Conservation (phyloP, 2,113 vertebrate species). For the Ondatra zibethicus region DNA sequence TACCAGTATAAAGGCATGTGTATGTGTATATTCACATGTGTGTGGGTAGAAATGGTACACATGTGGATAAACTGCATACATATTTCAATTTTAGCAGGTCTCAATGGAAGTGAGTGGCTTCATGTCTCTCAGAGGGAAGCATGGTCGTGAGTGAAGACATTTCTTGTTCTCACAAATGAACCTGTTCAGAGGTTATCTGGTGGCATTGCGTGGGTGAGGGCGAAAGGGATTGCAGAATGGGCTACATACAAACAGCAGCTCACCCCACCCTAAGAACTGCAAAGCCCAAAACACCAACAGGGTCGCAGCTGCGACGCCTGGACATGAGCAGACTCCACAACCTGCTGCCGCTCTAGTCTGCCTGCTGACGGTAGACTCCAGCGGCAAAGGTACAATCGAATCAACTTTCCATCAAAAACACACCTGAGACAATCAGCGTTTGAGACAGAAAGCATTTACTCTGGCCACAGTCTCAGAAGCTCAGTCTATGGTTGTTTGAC, state of each 20-base stretch:
- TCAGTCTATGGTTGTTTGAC: background rate
- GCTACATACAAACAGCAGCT: background rate
- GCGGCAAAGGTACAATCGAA: background rate
- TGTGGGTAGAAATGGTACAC: background rate
- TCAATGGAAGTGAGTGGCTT: background rate
- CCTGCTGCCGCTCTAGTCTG: fast-evolving
- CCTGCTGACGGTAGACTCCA: background rate
- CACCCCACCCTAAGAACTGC: background rate
- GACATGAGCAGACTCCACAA: background rate
- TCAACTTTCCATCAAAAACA: background rate
- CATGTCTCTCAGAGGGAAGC: background rate
- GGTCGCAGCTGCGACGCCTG: background rate
- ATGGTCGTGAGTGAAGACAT: background rate
- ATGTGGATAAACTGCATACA: background rate
- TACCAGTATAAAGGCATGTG: background rate
- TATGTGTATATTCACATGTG: background rate
- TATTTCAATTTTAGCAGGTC: background rate
- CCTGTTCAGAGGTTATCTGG: background rate
- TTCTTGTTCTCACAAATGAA: background rate
- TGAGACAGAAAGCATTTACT: too few species aligned
- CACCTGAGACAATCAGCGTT: background rate
- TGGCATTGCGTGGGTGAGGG: background rate
- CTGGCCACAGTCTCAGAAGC: background rate
- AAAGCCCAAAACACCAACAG: background rate
- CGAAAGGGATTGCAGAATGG: background rate